Percentiles rank a stretch among this genome's conserved stretches.
Conservation (phyloP, 2,888 invertebrate genomes). For the Stegophylla sp. region DNA sequence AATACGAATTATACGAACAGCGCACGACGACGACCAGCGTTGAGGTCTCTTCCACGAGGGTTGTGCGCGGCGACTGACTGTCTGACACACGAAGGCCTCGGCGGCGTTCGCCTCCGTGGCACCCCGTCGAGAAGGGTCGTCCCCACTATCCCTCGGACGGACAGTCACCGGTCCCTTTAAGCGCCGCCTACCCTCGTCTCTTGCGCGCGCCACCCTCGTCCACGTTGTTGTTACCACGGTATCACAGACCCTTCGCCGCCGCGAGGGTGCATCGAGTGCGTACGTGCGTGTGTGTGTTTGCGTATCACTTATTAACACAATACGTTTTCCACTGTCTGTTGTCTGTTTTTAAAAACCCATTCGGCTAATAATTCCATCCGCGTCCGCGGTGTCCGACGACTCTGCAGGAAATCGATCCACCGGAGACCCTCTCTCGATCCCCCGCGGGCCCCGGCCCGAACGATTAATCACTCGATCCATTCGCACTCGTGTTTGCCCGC, state of each 20-base stretch:
- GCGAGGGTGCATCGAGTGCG: not conserved
- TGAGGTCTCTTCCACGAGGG: constrained; percentile 46
- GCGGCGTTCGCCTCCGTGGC: not conserved
- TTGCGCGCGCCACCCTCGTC: not conserved
- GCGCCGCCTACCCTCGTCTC: constrained; percentile 42
- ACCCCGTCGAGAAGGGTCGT: constrained; percentile 1
- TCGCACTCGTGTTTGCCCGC: too few species aligned
- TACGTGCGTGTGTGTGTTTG: constrained; percentile 23
- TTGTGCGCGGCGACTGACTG: constrained; percentile 36
- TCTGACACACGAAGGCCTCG: constrained; percentile 2
- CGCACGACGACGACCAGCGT: constrained; percentile 47
- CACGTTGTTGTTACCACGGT: too few species aligned
- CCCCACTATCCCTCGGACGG: constrained; percentile 38
- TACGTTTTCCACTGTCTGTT: constrained; percentile 43
- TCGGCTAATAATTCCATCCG: constrained; percentile 60
- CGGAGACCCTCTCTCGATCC: not conserved
- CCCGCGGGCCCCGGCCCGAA: not conserved
- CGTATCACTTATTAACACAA: constrained; percentile 36
- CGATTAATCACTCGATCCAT: constrained; percentile 31
- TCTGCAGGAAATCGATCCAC: not conserved
- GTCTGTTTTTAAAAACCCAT: constrained; percentile 61
- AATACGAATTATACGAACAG: too few species aligned
- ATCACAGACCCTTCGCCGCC: too few species aligned
- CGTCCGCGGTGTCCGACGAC: too few species aligned
- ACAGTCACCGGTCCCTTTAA: not conserved